Evolutionary conservation across 2,888 invertebrate genomes (phyloP), one percentile per base, ranked within the genome.

Genomic region (Tridacna gigas): DNA sequence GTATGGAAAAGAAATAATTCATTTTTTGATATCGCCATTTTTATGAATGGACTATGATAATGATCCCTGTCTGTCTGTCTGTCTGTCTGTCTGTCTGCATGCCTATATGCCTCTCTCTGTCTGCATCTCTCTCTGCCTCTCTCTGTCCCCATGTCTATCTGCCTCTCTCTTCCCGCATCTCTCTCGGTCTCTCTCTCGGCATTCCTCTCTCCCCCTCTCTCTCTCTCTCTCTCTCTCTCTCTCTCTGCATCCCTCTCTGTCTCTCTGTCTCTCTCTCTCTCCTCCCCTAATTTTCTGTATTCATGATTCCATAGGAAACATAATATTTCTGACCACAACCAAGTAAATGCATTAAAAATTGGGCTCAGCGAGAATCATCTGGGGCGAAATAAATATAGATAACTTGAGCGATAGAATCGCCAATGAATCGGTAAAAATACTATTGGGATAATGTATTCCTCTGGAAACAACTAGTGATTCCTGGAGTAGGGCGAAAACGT

Each of bases 351-450:
- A 7, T 37, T 37, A 37, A 37, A 37, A 37, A 37, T 37, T 37
- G 37, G 37, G 37, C 37, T 37, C 37, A 37, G 37, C 7, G 3
- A 37, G 37, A 37, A 37, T 37, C 37, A 37, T 71, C 22, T 9
- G 7, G 71, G 20, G 71, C 26, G 71, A 71, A 71, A 71, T 71
- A 71, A 71, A 69, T 51, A 71, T 71, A 71, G 71, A 71, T 47
- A 51, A 2, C 28, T 67, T 18, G 1, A 18, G 37, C 12, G n/a
- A 20, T 20, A 20, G 25, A n/a, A 71, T 71, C 71, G n/a, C 15
- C 22, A 51, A 71, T 71, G 71, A 51, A 71, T 71, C 51, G 15
- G 71, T 71, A 71, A 48, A 71, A 71, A 71, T 71, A 51, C 47
- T 69, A 69, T 71, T 71, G 47, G 71, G 71, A 51, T 71, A 71